Conservation (phyloP, 2,888 invertebrate genomes). For the Thera obeliscata region DNA sequence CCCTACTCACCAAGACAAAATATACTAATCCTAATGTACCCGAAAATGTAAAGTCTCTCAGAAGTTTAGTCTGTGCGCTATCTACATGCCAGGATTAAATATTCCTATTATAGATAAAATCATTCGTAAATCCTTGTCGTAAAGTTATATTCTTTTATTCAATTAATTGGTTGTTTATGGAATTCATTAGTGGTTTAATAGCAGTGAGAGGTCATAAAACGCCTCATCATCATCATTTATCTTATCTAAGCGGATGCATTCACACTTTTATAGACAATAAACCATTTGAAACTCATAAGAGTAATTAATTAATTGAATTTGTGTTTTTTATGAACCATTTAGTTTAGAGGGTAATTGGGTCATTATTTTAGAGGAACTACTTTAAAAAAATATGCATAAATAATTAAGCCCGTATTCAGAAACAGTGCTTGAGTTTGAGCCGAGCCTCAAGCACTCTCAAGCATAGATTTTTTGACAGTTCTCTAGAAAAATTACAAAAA, state of each 20-base stretch:
- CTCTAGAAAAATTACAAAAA: too few species aligned
- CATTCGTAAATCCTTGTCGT: background rate
- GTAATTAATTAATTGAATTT: conserved; percentile 1
- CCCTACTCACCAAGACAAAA: too few species aligned
- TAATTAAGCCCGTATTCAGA: too few species aligned
- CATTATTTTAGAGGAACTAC: too few species aligned
- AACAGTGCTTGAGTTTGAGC: too few species aligned
- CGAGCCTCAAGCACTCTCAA: too few species aligned
- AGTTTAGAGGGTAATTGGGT: background rate
- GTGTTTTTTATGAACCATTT: background rate
- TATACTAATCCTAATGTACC: too few species aligned
- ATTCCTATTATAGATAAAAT: background rate
- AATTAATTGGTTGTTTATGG: conserved; percentile 13
- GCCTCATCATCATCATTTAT: conserved; percentile 17
- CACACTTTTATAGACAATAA: conserved; percentile 9
- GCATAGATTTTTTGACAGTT: too few species aligned
- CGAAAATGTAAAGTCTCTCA: too few species aligned
- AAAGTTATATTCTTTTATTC: conserved; percentile 25
- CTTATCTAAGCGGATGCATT: conserved; percentile 20
- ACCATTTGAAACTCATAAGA: background rate
- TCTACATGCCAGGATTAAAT: too few species aligned
- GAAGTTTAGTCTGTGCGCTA: too few species aligned
- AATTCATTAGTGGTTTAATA: conserved; percentile 15
- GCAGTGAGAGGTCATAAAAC: conserved; percentile 21
- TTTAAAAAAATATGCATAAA: too few species aligned